Conservation (phyloP, 2,888 invertebrate genomes). For the Odontothrips loti region DNA sequence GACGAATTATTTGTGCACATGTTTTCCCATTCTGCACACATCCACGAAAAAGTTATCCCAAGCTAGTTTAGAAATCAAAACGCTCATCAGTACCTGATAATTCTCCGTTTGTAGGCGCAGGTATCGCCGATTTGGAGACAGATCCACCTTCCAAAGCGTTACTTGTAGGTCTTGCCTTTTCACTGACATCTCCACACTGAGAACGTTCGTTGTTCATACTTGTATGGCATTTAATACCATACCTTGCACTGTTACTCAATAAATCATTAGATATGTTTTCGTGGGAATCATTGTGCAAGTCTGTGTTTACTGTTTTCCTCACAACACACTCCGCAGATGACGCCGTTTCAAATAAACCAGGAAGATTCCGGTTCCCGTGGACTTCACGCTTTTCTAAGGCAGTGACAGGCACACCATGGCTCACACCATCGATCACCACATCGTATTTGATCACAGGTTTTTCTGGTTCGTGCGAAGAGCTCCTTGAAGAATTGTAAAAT, state of each 20-base stretch:
- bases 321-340: constrained; percentile 36
- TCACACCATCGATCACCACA: constrained; percentile 31
- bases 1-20: neutral
- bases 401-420: constrained; percentile 36
- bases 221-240: neutral
- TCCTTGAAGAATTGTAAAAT: constrained; percentile 36
- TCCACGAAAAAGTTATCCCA: too few species aligned
- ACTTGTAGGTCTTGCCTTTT: neutral
- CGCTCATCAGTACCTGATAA: neutral
- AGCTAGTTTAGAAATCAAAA: too few species aligned
- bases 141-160: neutral
- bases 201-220: neutral
- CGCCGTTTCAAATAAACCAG: constrained; percentile 39
- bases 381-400: constrained; percentile 36
- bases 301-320: constrained; percentile 35
- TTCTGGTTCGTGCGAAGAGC: constrained; percentile 33
- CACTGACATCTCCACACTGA: neutral
- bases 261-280: constrained; percentile 16
- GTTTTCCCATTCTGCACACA: too few species aligned
- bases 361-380: constrained; percentile 38
- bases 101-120: neutral
- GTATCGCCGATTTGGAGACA: neutral
- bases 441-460: constrained; percentile 33
- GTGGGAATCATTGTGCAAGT: constrained; percentile 32
- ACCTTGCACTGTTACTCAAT: neutral